Percentiles rank a stretch among this genome's conserved stretches.
Conservation (phyloP, 2,888 invertebrate species). For the Operophtera brumata region DNA sequence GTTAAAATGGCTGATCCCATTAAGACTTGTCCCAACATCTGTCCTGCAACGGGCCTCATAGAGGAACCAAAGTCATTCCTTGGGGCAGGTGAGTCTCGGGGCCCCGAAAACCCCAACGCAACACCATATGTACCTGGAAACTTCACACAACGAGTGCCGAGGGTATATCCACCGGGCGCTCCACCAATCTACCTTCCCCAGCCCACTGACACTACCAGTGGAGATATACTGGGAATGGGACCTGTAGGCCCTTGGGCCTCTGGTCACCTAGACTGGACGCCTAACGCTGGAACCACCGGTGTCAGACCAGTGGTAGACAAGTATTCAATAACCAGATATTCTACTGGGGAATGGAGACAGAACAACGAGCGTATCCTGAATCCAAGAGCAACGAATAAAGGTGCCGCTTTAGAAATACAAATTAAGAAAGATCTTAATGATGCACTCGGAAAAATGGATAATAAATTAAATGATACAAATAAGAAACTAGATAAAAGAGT, state of each 20-base stretch:
- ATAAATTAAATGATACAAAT: conserved; percentile 73
- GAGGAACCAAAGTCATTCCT: conserved; percentile 23
- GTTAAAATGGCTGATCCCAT: conserved; percentile 45
- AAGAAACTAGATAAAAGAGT: conserved; percentile 51
- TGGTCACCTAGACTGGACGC: conserved; percentile 87
- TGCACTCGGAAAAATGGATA: conserved; percentile 80
- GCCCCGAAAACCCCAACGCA: conserved; percentile 37
- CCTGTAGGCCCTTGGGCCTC: conserved; percentile 86
- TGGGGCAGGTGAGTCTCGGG: conserved; percentile 38
- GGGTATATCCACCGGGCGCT: conserved; percentile 55
- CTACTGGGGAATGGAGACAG: conserved; percentile 86
- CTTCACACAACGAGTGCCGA: conserved; percentile 56
- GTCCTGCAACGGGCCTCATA: conserved; percentile 42
- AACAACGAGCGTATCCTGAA: conserved; percentile 78
- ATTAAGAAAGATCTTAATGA: conserved; percentile 63
- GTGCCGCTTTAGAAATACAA: conserved; percentile 46
- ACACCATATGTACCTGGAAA: conserved; percentile 60
- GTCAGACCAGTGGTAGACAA: conserved; percentile 88
- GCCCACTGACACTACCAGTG: conserved; percentile 65
- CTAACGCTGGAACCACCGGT: conserved; percentile 86
- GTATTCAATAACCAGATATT: conserved; percentile 87
- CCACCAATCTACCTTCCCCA: conserved; percentile 70
- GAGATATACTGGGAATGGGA: conserved; percentile 67
- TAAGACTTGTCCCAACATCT: conserved; percentile 59
- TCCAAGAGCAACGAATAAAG: conserved; percentile 59